Evolutionary conservation across 1,140 invertebrate genomes (phyloP), one percentile per base, ranked within the genome.

Genomic region (Diuraphis noxia): DNA sequence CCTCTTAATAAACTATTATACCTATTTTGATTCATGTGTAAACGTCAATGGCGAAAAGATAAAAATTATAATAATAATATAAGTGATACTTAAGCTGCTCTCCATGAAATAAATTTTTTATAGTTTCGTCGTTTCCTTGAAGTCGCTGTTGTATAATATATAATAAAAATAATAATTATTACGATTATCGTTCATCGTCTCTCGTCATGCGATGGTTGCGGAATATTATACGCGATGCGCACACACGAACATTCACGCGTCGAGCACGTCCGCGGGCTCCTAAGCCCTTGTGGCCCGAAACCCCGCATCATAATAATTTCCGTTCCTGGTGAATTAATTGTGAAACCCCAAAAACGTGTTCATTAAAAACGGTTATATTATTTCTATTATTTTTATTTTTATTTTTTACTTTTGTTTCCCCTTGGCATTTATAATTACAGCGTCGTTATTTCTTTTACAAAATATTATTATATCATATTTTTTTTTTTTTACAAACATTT

Each of bases 281-380:
- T n/a, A n/a, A 72, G 30, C 34, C 56, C 30, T 25, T 21, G 30
- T n/a, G 56, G 56, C 30, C 13, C 13, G 56, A n/a, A n/a, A 17
- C 13, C 56, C 30, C 30, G n/a, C 56, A 72, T 72, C n/a, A n/a
- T 72, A 72, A n/a, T 72, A 72, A n/a, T 72, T 72, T 72, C 56
- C 30, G 56, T 72, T 72, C 30, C n/a, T 13, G 13, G 56, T 4
- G 30, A 72, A 72, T 72, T 72, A n/a, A 72, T 72, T 72, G 56
- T n/a, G 17, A 72, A 72, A 72, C 56, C 56, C 56, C 30, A 21
- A 72, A 72, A 72, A 72, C 56, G 30, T 72, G 56, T 72, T 72
- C 56, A 72, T 72, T 72, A 72, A 72, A 72, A 72, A 72, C n/a
- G 56, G 56, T 72, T 72, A 72, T 72, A 19, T 72, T n/a, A 72